Base-by-base conservation (phyloP, 2,888 invertebrate species). In the Temnothorax unifasciatus region DNA sequence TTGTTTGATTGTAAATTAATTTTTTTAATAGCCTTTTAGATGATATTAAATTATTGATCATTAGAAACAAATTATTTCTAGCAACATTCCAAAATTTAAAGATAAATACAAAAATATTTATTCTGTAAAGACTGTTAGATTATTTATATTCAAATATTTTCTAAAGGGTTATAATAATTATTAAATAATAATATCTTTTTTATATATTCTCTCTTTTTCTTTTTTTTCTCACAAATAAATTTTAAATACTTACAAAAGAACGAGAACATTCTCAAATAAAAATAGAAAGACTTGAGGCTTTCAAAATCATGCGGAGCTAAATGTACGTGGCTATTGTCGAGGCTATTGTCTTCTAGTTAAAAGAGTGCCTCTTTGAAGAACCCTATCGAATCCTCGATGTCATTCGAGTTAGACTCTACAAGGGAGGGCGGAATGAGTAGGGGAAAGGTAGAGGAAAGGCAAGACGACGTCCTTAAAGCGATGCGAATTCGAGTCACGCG, bases 401-500 rank as follows among this genome's bases (percentile, higher is more conserved):
- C 47, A 79, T 50, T 47, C 34, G 59, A 71, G 71, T 81, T 81
- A 25, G 21, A 34, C 9, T 59, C 47, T 34, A 38, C 21, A 59
- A 84, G 85, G 79, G 38, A 0, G 38, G 85, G 77, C 82, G 34
- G 61, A 85, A 9, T 63, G 59, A 13, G 29, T 15, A 21, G 44
- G 47, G 0, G 34, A 3, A 1, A 18, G 11, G 11, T 50, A 18
- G 15, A 3, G 6, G 44, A 9, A 29, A 25, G 57, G 29, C 15
- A 54, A 77, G 25, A 59, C 18, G 59, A 73, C 18, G 59, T 50
- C 25, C 59, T 81, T 71, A 81, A 79, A 81, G 71, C 79, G 59
- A 73, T 73, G 79, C 71, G 88, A 81, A 94, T 94, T 94, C 94
- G 77, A 93, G 94, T 94, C 94, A 94, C 94, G 94, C 92, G 91